Conservation (phyloP, 2,888 invertebrate genomes). For the Gymnoscelis rufifasciata region DNA sequence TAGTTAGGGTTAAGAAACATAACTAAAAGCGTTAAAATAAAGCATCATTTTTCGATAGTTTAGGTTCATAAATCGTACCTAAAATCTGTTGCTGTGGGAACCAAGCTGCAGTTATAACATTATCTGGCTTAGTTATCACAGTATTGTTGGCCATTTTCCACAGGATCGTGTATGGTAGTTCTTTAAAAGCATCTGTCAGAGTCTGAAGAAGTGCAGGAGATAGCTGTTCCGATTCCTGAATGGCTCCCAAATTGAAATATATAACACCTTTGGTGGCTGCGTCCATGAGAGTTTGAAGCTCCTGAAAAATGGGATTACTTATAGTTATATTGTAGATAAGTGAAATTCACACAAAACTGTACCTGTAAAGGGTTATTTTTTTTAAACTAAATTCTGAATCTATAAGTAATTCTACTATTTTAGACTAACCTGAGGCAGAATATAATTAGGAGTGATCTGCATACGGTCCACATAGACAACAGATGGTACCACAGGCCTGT, state of each 20-base stretch:
- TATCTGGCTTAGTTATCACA: conserved; percentile 57
- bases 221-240: conserved; percentile 65
- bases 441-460: conserved; percentile 57
- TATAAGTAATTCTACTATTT: no score
- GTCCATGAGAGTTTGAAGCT: conserved; percentile 53
- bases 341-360: no score
- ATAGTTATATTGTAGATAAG: no score
- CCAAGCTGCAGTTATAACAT: conserved; percentile 70
- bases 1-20: no score
- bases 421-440: conserved; percentile 49
- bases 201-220: conserved; percentile 53
- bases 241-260: conserved; percentile 74
- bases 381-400: no score
- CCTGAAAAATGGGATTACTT: conserved; percentile 49
- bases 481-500: conserved; percentile 61
- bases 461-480: conserved; percentile 59
- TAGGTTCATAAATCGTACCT: conserved; percentile 41
- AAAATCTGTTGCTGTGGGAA: conserved; percentile 78
- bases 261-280: conserved; percentile 63
- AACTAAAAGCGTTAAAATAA: no score
- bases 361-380: no score
- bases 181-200: conserved; percentile 64
- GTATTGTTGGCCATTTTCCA: conserved; percentile 75
- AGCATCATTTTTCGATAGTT: neutral
- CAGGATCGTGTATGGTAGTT: conserved; percentile 68